Percentiles rank a stretch among this genome's conserved stretches.
Conservation (phyloP, 2,888 invertebrate genomes). For the Crossocerus cetratus region DNA sequence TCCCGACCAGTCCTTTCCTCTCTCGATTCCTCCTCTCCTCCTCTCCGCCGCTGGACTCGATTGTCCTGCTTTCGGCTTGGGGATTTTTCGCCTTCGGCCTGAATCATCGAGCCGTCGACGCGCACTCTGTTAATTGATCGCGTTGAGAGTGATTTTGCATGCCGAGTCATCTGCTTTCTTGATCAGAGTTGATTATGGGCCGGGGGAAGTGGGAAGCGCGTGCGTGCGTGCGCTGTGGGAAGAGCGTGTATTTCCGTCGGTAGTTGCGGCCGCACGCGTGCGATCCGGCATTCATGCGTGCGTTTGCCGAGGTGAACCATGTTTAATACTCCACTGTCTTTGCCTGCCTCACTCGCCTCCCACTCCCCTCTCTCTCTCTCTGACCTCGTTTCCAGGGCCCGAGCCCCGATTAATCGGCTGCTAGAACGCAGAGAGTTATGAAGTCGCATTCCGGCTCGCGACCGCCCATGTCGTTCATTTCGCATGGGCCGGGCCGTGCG, state of each 20-base stretch:
- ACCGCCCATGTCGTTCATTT: no score
- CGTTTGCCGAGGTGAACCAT: neutral
- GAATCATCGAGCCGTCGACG: no score
- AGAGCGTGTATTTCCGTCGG: neutral
- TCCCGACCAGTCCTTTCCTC: slow-evolving; percentile 27
- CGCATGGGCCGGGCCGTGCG: no score
- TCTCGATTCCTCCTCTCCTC: slow-evolving; percentile 10
- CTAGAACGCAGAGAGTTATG: slow-evolving; percentile 38
- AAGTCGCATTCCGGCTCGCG: slow-evolving; percentile 31
- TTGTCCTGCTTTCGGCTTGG: neutral
- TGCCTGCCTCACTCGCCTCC: slow-evolving; percentile 18
- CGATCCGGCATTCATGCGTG: neutral
- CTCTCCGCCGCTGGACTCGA: no score
- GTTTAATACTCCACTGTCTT: neutral
- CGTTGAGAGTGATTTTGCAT: no score
- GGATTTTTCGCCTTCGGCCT: no score
- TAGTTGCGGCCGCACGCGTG: neutral
- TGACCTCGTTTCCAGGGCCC: slow-evolving; percentile 50
- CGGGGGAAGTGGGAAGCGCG: no score
- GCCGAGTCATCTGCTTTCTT: no score
- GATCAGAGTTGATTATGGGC: no score
- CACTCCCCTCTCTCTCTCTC: slow-evolving; percentile 45
- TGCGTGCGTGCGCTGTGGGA: no score
- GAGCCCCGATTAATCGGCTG: slow-evolving; percentile 40
- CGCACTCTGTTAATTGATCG: no score